A percentile compares a stretch with the other conserved stretches of the same genome.
Conservation (phyloP, 2,888 invertebrate species). For the Drosophila affinis region DNA sequence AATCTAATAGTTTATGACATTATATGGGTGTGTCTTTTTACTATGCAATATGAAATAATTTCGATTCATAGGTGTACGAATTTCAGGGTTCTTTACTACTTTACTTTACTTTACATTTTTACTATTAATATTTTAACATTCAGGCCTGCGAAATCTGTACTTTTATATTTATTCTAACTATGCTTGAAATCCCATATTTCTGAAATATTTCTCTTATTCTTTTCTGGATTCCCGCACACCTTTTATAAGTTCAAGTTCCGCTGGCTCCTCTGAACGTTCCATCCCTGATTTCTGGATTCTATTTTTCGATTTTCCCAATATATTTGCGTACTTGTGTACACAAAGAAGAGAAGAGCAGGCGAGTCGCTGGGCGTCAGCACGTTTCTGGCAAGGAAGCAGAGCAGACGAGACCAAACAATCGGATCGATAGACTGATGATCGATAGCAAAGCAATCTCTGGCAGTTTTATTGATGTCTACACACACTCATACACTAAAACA, state of each 20-base stretch:
- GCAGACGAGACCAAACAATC: slow-evolving; percentile 22
- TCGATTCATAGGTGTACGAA: too few relatives aligned
- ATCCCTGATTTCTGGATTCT: slow-evolving; percentile 53
- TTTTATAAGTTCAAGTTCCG: neutral
- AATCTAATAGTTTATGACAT: too few relatives aligned
- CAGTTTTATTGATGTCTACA: slow-evolving; percentile 59
- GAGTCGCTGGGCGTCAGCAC: slow-evolving; percentile 9
- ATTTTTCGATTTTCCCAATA: slow-evolving; percentile 17
- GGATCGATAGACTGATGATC: slow-evolving; percentile 70
- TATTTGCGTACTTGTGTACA: slow-evolving; percentile 4
- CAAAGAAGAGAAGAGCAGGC: slow-evolving; percentile 7
- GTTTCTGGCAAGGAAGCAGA: slow-evolving; percentile 5
- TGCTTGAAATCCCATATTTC: too few relatives aligned
- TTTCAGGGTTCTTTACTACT: too few relatives aligned
- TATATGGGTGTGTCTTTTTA: too few relatives aligned
- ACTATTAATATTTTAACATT: too few relatives aligned
- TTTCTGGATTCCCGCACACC: neutral
- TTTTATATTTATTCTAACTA: too few relatives aligned
- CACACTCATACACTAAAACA: slow-evolving; percentile 20
- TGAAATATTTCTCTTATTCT: too few relatives aligned
- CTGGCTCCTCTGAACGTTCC: slow-evolving; percentile 12
- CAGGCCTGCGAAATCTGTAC: too few relatives aligned
- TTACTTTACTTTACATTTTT: too few relatives aligned
- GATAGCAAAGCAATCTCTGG: slow-evolving; percentile 57
- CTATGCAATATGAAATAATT: too few relatives aligned